Percentiles rank a stretch among this genome's conserved stretches.
Conservation (phyloP, 2,888 invertebrate species). For the Oegoconia quadripuncta region DNA sequence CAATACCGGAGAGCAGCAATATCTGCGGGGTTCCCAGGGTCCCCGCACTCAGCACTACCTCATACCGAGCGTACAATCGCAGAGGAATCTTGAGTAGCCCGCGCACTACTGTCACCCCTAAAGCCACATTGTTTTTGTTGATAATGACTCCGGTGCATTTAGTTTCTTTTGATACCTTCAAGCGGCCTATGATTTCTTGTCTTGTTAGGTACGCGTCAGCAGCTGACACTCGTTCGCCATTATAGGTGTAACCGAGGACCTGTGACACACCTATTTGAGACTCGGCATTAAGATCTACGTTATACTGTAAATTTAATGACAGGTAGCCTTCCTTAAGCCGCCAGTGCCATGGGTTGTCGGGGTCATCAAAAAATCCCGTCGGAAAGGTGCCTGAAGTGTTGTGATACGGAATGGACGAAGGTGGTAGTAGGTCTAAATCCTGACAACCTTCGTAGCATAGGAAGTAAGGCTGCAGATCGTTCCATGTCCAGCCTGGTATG, state of each 20-base stretch:
- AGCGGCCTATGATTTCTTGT: conserved; percentile 27
- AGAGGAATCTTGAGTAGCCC: conserved; percentile 14
- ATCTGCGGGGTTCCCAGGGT: conserved; percentile 50
- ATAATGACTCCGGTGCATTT: conserved; percentile 45
- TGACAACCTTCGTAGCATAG: conserved; percentile 54
- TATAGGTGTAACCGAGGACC: conserved; percentile 40
- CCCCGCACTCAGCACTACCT: conserved; percentile 55
- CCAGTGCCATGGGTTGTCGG: conserved; percentile 45
- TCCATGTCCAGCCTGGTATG: conserved; percentile 49
- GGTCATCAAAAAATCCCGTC: conserved; percentile 37
- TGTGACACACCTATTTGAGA: conserved; percentile 50
- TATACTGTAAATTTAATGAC: conserved; percentile 38
- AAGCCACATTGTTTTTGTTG: conserved; percentile 31
- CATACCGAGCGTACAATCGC: conserved; percentile 37
- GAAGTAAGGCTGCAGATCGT: conserved; percentile 49
- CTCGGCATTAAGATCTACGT: conserved; percentile 45
- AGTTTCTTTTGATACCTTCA: conserved; percentile 41
- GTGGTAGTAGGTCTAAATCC: conserved; percentile 37
- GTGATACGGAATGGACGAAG: conserved; percentile 43
- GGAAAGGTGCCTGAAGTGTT: conserved; percentile 46
- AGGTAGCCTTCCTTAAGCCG: conserved; percentile 34
- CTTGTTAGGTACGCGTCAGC: conserved; percentile 44
- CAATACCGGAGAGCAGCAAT: conserved; percentile 54
- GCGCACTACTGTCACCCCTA: conserved; percentile 38
- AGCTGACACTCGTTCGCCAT: conserved; percentile 46